A percentile compares a stretch with the other conserved stretches of the same genome.
These are phyloP conservation scores for Drosophila quasianomalipes DNA, from an alignment of 2,888 invertebrate genomes.

Conservation along the genomic window DNA sequence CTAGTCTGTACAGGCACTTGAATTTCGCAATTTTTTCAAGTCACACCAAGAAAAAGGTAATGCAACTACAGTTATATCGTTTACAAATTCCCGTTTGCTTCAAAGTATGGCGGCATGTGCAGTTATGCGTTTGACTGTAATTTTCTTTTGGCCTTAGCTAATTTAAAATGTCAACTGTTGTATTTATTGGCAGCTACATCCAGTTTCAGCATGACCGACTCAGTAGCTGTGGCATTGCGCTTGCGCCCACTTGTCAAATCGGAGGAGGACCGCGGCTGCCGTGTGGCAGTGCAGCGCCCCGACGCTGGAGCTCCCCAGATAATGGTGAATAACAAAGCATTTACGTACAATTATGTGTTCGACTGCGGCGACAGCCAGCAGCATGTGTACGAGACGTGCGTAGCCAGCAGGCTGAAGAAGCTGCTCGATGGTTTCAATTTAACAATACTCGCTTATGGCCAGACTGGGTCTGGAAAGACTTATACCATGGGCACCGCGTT, in stretches of 20 bases:
- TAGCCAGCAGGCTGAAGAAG: constrained; percentile 89
- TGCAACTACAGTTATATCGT: background rate
- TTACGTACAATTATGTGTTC: constrained; percentile 93
- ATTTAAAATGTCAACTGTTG: background rate
- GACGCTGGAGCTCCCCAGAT: constrained; percentile 89
- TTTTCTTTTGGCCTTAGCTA: background rate
- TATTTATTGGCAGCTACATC: background rate
- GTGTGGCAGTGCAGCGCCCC: constrained; percentile 89
- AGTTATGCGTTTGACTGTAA: background rate
- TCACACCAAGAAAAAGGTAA: background rate
- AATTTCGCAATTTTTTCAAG: background rate
- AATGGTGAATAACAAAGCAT: constrained; percentile 88
- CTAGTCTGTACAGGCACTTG: background rate
- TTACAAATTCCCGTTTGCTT: background rate
- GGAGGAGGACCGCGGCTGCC: constrained; percentile 91
- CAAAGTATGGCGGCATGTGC: background rate
- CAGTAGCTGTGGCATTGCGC: constrained; percentile 89
- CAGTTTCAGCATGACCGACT: constrained; percentile 24
- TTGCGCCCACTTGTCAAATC: constrained; percentile 92
- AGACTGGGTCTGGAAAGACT: constrained; percentile 97
- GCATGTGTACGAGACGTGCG: constrained; percentile 90
- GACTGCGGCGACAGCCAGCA: constrained; percentile 89
- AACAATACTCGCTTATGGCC: constrained; percentile 97
- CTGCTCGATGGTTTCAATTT: constrained; percentile 97
- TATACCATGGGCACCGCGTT: constrained; percentile 96